Conservation (phyloP, 2,113 vertebrate species). For the Aphyosemion australe region DNA sequence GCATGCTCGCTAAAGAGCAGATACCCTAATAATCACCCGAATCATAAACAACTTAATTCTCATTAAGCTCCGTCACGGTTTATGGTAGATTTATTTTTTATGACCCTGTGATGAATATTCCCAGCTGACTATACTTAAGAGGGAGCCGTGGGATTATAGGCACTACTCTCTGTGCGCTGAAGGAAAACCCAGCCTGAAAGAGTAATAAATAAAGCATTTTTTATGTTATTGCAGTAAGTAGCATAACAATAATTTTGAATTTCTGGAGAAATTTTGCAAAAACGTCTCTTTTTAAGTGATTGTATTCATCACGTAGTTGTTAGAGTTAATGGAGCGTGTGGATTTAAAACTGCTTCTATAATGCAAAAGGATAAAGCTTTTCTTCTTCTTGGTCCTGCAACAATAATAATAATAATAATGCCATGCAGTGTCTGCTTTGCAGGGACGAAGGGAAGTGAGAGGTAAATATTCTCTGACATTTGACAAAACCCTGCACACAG, state of each 20-base stretch:
- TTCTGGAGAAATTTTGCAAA: not conserved
- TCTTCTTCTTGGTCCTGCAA: not conserved
- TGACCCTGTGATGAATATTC: constrained; percentile 59
- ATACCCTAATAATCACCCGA: constrained; percentile 65
- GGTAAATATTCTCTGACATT: constrained; percentile 70
- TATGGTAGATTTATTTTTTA: constrained; percentile 61
- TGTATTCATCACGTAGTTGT: no score
- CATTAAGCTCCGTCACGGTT: constrained; percentile 67
- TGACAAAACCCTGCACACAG: constrained; percentile 49
- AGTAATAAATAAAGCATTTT: constrained; percentile 2
- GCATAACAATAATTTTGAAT: not conserved
- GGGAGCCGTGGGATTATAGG: constrained; percentile 18
- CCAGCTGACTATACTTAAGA: constrained; percentile 41
- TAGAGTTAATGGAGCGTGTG: not conserved
- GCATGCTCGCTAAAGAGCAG: constrained; percentile 31
- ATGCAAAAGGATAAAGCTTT: not conserved
- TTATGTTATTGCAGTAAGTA: not conserved
- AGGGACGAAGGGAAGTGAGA: constrained; percentile 20
- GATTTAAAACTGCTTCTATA: not conserved
- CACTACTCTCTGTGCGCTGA: constrained; percentile 3
- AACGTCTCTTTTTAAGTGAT: no score
- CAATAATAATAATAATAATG: not conserved
- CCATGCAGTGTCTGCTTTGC: constrained; percentile 31
- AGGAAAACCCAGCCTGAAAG: constrained; percentile 5
- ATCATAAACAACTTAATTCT: constrained; percentile 75